Evolutionary conservation across 2,888 invertebrate species (phyloP).

Genomic region (Cephus pygmeus): DNA sequence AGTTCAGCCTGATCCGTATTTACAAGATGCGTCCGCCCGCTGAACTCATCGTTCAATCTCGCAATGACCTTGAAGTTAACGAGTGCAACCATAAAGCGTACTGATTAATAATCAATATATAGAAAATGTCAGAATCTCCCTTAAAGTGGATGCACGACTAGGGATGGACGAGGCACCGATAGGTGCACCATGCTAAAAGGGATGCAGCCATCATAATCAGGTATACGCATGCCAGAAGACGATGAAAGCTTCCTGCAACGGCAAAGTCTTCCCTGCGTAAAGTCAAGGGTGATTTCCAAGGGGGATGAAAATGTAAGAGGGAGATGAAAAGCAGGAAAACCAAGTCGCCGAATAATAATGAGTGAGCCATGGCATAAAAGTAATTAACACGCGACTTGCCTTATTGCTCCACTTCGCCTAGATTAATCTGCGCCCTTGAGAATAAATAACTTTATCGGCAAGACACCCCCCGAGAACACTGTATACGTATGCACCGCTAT

Average conservation of each 20-base stretch:
- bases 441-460: conserved; percentile 33
- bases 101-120: not conserved
- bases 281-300: not conserved
- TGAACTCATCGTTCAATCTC: not conserved
- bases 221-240: not conserved
- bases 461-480: not conserved
- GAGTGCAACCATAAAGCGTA: not conserved
- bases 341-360: conserved; percentile 15
- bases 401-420: not conserved
- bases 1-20: too few relatives aligned
- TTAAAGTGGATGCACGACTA: not conserved
- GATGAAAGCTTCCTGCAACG: not conserved
- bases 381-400: conserved; percentile 11
- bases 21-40: too few relatives aligned
- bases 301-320: not conserved
- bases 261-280: not conserved
- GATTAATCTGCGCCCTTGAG: conserved; percentile 12
- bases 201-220: not conserved
- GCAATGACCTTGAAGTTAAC: not conserved
- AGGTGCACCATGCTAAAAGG: not conserved
- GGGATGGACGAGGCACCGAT: not conserved
- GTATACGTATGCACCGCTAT: not conserved
- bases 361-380: conserved; percentile 18
- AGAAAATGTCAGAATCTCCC: not conserved
- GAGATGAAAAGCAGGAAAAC: not conserved